Percentiles rank a stretch among this genome's conserved stretches.
phyloP scores from a whole-genome alignment of 2,888 invertebrate species.

The Altica lythri region DNA sequence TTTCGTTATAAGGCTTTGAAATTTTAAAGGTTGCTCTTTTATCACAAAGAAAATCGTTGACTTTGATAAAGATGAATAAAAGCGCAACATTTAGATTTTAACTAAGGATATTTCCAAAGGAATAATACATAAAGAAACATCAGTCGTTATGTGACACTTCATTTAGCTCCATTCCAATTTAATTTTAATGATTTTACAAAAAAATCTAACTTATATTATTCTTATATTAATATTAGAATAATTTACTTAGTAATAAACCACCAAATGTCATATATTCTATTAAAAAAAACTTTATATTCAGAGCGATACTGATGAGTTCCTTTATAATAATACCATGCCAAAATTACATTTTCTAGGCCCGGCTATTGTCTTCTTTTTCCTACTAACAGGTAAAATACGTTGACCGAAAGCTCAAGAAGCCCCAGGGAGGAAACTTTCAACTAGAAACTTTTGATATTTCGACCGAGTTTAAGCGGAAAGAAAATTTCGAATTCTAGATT shows the following conservation, averaged over 20 bases:
- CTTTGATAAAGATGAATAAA: slow-evolving; percentile 15
- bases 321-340: no score
- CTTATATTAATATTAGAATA: no score
- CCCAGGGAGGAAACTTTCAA: slow-evolving; percentile 6
- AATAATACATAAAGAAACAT: slow-evolving; percentile 9
- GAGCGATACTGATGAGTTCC: no score
- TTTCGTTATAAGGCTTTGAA: slow-evolving; percentile 16
- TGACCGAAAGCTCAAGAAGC: background rate
- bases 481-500: slow-evolving; percentile 26
- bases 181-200: no score
- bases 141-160: background rate
- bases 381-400: slow-evolving; percentile 1
- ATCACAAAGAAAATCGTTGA: slow-evolving; percentile 11
- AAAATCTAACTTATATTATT: no score
- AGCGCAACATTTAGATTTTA: slow-evolving; percentile 5
- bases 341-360: no score
- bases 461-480: slow-evolving; percentile 17
- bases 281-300: no score
- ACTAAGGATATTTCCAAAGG: slow-evolving; percentile 13
- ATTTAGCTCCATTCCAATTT: slow-evolving; percentile 7
- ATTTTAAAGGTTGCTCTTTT: slow-evolving; percentile 15
- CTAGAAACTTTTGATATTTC: slow-evolving; percentile 25
- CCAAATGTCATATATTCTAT: no score
- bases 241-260: no score
- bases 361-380: no score